A percentile compares a stretch with the other conserved stretches of the same genome.
These are phyloP conservation scores for Vidua chalybeata DNA, from an alignment of 2,113 vertebrate species.

Conservation along the genomic window DNA sequence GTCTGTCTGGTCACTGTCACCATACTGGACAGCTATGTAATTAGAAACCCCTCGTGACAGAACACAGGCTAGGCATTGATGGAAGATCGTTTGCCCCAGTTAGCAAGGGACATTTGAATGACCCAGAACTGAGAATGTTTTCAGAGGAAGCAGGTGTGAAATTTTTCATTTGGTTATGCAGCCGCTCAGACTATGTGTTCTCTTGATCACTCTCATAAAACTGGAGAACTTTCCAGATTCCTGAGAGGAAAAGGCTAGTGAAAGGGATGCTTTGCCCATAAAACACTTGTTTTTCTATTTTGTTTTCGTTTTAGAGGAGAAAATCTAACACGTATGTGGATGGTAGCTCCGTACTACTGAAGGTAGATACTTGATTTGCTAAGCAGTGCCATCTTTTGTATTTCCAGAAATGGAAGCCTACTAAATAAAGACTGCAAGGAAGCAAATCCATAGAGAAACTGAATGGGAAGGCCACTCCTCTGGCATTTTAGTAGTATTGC, in stretches of 20 bases:
- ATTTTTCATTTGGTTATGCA: not conserved
- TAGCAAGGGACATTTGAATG: conserved; percentile 65
- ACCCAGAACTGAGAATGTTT: not conserved
- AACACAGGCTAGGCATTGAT: conserved; percentile 40
- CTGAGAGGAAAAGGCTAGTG: not conserved
- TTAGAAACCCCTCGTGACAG: conserved; percentile 51
- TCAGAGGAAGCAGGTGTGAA: conserved; percentile 17
- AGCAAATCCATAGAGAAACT: not conserved
- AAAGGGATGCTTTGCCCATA: not conserved
- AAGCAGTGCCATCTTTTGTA: not conserved
- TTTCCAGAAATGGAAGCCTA: not conserved
- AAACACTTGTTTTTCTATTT: not conserved
- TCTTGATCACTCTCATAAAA: not conserved
- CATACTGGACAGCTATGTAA: conserved; percentile 69
- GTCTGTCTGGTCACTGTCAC: conserved; percentile 57
- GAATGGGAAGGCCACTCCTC: not conserved
- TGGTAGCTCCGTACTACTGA: not conserved
- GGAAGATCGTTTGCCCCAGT: conserved; percentile 32
- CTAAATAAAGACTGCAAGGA: not conserved
- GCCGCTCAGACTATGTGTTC: not conserved
- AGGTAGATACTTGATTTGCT: not conserved
- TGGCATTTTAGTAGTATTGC: not conserved
- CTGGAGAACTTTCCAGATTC: not conserved
- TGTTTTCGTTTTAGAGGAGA: not conserved
- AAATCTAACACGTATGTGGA: not conserved